Conservation (phyloP, 2,113 vertebrate species). For the Hemibagrus wyckioides region DNA sequence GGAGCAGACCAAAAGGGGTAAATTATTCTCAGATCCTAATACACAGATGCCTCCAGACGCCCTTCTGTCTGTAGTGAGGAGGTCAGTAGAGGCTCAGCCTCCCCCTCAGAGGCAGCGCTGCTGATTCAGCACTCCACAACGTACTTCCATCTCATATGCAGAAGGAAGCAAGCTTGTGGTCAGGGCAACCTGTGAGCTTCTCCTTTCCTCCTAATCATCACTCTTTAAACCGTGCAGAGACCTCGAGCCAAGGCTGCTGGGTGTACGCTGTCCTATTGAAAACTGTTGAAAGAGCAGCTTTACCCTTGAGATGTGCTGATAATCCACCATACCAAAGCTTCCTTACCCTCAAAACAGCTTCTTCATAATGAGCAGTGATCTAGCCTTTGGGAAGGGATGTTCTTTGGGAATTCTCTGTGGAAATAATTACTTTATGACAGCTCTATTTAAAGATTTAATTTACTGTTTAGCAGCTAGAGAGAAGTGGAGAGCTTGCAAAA, state of each 20-base stretch:
- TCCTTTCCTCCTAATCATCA: slow-evolving; percentile 8
- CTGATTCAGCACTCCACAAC: slow-evolving; percentile 12
- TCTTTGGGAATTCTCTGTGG: slow-evolving; percentile 15
- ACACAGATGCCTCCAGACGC: neutral
- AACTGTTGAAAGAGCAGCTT: slow-evolving; percentile 35
- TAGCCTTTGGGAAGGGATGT: slow-evolving; percentile 29
- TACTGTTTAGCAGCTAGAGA: slow-evolving; percentile 7
- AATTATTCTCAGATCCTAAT: neutral
- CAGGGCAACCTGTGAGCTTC: slow-evolving; percentile 17
- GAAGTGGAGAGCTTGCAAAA: slow-evolving; percentile 1
- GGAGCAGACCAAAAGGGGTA: neutral
- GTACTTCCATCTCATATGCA: neutral
- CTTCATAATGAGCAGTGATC: neutral
- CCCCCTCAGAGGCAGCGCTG: neutral
- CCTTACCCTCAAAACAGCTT: neutral
- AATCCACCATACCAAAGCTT: neutral
- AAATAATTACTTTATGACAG: slow-evolving; percentile 25
- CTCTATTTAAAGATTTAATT: slow-evolving; percentile 43
- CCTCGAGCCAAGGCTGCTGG: neutral
- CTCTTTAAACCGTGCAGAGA: neutral
- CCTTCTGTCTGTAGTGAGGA: neutral
- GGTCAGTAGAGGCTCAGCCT: slow-evolving; percentile 11
- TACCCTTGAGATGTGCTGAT: slow-evolving; percentile 34
- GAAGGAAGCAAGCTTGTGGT: neutral
- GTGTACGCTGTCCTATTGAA: slow-evolving; percentile 18